phyloP scores from a whole-genome alignment of 2,888 invertebrate species.

The Torymus auratus region DNA sequence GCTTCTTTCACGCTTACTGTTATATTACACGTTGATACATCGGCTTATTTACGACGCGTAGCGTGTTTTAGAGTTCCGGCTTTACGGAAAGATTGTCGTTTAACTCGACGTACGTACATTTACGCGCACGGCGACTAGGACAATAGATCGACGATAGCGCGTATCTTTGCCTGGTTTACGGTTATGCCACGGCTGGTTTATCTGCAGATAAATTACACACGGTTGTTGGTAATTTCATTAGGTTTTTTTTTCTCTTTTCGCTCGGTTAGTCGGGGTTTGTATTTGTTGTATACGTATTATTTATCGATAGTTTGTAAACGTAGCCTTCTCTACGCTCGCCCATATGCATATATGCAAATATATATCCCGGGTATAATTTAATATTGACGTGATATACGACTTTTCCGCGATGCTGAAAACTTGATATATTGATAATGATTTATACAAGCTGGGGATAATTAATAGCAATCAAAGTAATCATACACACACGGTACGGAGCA shows the following conservation, averaged over 20 bases:
- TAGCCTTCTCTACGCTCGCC: too few relatives aligned
- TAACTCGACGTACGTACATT: background rate
- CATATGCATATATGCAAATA: background rate
- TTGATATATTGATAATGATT: too few relatives aligned
- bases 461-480: too few relatives aligned
- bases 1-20: constrained; percentile 10
- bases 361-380: background rate
- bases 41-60: constrained; percentile 50
- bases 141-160: constrained; percentile 39
- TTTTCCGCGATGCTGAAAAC: too few relatives aligned
- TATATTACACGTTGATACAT: constrained; percentile 49
- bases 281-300: too few relatives aligned
- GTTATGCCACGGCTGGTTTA: constrained; percentile 11
- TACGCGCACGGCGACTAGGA: background rate
- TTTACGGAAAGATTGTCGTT: constrained; percentile 48
- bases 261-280: too few relatives aligned
- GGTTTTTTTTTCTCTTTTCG: background rate
- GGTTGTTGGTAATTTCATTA: background rate
- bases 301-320: too few relatives aligned
- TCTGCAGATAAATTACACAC: constrained; percentile 40
- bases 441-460: too few relatives aligned
- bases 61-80: constrained; percentile 29
- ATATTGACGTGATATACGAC: too few relatives aligned
- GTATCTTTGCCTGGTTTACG: constrained; percentile 27
- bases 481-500: too few relatives aligned